Base-by-base conservation (phyloP, 2,797 vertebrate genomes). In the Alcedo atthis region DNA sequence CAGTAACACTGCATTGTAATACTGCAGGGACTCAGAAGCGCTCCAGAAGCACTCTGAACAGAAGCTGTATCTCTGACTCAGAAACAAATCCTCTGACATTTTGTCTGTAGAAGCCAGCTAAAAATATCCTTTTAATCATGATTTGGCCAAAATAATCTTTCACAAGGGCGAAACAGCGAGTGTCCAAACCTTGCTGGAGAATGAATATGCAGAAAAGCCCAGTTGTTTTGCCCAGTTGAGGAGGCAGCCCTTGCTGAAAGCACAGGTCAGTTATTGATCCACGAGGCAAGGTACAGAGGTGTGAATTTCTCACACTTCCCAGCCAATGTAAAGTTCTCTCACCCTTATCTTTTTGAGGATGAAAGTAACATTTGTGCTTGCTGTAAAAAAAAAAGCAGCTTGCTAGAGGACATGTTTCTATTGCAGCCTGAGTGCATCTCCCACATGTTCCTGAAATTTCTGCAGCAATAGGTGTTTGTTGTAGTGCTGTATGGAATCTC, bases 21-120 rank as follows among this genome's bases (percentile, higher is more conserved):
- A 49, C 8, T 43, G n/a, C 58, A 53, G 55, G 15, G n/a, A 51
- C 26, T 26, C 62, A 67, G 63, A 70, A 81, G 18, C 17, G 58
- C 89, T 92, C 69, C 88, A 87, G 67, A 87, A 86, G 71, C 17
- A 7, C 48, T 51, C 40, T 7, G 22, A 83, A 75, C 76, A 92
- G 82, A 87, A 93, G 89, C 53, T 49, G 0, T 37, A 12, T 55
- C 81, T 93, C 79, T 94, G 94, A 84, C 55, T 96, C 93, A 93
- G 87, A 94, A 90, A 78, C 55, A 87, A 92, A 87, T 87, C 84
- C 73, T 90, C 70, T 94, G 86, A 83, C 79, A 89, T 92, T 95
- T 89, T 49, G 59, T 32, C 76, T 78, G 69, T 19, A 53, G 88
- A 87, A 92, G 59, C 28, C 74, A 81, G 76, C 75, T 89, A 94